Percentiles rank a stretch among this genome's conserved stretches.
Evolutionary conservation across 2,797 vertebrate genomes (phyloP).

Genomic region (Acomys russatus): DNA sequence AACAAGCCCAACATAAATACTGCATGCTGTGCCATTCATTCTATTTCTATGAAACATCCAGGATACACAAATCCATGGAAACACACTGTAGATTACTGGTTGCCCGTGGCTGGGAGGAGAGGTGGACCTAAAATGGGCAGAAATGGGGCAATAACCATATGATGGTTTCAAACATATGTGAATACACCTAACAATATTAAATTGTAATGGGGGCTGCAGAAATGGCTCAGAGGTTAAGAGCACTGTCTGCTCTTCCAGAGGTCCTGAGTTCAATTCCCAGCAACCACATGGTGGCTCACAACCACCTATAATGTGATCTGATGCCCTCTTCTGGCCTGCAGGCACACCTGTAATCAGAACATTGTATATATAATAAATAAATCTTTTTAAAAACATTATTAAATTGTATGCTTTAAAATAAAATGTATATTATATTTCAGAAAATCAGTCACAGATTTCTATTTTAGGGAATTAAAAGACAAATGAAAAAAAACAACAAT

Average conservation of each 20-base stretch:
- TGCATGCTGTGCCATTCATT: not conserved
- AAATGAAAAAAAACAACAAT: not conserved
- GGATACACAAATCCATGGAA: not conserved
- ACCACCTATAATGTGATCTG: no score
- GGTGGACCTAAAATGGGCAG: not conserved
- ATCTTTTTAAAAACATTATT: not conserved
- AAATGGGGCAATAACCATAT: not conserved
- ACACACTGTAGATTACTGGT: not conserved
- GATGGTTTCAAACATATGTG: not conserved
- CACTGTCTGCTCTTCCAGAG: no score
- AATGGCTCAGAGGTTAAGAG: no score
- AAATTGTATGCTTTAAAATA: not conserved
- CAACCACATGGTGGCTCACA: no score
- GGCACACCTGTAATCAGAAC: no score
- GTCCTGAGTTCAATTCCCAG: no score
- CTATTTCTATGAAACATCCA: not conserved
- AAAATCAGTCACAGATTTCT: not conserved
- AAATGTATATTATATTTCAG: not conserved
- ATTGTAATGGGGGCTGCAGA: no score
- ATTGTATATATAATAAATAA: not conserved
- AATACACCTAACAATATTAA: not conserved
- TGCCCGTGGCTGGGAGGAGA: not conserved
- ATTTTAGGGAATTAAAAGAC: not conserved
- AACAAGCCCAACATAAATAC: not conserved
- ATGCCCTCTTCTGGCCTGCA: no score